A percentile compares a stretch with the other conserved stretches of the same genome.
Evolutionary conservation across 2,888 invertebrate genomes (phyloP).

Genomic region (Zele albiditarsus): DNA sequence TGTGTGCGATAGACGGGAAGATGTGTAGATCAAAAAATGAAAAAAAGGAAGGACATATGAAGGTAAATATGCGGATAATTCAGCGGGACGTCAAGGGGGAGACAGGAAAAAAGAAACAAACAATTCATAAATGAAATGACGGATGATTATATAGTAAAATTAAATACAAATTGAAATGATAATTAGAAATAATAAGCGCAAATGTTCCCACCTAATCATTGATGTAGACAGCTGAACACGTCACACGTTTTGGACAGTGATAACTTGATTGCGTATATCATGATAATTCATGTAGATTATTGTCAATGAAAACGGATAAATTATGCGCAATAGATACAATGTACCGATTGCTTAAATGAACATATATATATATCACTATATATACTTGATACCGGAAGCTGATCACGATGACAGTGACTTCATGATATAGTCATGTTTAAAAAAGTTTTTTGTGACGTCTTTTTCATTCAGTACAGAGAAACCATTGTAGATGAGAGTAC

Average conservation of each 20-base stretch:
- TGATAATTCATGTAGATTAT: background rate
- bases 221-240: background rate
- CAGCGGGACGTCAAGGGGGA: conserved; percentile 52
- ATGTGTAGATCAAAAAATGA: conserved; percentile 44
- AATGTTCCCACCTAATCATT: background rate
- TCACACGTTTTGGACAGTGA: conserved; percentile 46
- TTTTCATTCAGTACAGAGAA: too few species aligned
- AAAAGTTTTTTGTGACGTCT: too few species aligned
- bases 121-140: conserved; percentile 68
- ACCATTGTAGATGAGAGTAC: too few species aligned
- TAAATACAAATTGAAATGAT: conserved; percentile 41
- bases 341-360: too few species aligned
- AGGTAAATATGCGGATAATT: conserved; percentile 17
- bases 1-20: conserved; percentile 3
- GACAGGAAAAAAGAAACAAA: conserved; percentile 70
- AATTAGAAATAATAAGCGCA: conserved; percentile 7
- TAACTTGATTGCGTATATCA: conserved; percentile 59
- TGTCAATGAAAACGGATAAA: background rate
- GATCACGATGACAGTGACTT: too few species aligned
- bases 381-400: too few species aligned
- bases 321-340: too few species aligned
- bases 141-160: conserved; percentile 60
- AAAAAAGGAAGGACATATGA: conserved; percentile 41
- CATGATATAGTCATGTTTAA: too few species aligned
- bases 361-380: too few species aligned